Percentiles rank a stretch among this genome's conserved stretches.
Evolutionary conservation across 2,888 invertebrate genomes (phyloP).

Genomic region (Diadromus collaris): DNA sequence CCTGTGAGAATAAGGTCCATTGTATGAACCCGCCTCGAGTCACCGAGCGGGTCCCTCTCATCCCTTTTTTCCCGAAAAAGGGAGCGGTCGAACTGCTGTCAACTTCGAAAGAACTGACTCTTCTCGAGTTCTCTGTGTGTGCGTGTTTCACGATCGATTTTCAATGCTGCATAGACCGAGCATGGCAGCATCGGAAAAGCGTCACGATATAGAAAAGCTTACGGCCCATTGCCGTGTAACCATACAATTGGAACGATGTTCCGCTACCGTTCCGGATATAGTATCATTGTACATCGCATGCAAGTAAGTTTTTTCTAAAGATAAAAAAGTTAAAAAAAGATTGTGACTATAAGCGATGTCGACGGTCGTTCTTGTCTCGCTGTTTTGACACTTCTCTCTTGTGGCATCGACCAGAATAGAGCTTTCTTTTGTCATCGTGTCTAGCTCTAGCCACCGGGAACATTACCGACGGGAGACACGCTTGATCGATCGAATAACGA

Average conservation of each 20-base stretch:
- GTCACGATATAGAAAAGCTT: slow-evolving; percentile 15
- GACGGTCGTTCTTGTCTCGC: slow-evolving; percentile 13
- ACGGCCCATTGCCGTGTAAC: slow-evolving; percentile 43
- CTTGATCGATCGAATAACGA: slow-evolving; percentile 54
- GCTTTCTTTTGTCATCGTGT: slow-evolving; percentile 47
- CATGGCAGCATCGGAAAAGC: slow-evolving; percentile 5
- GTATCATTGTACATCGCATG: background rate
- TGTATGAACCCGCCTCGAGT: slow-evolving; percentile 55
- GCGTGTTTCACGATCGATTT: slow-evolving; percentile 47
- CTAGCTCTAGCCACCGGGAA: slow-evolving; percentile 11
- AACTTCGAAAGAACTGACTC: slow-evolving; percentile 35
- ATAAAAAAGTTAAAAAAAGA: slow-evolving; percentile 22
- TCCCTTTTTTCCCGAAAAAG: slow-evolving; percentile 55
- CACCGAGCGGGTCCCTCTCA: slow-evolving; percentile 46
- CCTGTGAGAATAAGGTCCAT: slow-evolving; percentile 62
- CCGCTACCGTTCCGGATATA: slow-evolving; percentile 57
- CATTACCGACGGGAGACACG: background rate
- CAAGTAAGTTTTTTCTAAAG: slow-evolving; percentile 9
- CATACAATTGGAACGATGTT: slow-evolving; percentile 52
- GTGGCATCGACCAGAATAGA: slow-evolving; percentile 1
- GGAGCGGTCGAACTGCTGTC: slow-evolving; percentile 35
- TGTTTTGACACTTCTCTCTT: slow-evolving; percentile 52
- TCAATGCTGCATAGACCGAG: slow-evolving; percentile 29
- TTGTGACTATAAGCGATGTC: slow-evolving; percentile 25
- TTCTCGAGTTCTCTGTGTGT: slow-evolving; percentile 25